Evolutionary conservation across 2,888 invertebrate genomes (phyloP).

Genomic region (Machimus atricapillus): DNA sequence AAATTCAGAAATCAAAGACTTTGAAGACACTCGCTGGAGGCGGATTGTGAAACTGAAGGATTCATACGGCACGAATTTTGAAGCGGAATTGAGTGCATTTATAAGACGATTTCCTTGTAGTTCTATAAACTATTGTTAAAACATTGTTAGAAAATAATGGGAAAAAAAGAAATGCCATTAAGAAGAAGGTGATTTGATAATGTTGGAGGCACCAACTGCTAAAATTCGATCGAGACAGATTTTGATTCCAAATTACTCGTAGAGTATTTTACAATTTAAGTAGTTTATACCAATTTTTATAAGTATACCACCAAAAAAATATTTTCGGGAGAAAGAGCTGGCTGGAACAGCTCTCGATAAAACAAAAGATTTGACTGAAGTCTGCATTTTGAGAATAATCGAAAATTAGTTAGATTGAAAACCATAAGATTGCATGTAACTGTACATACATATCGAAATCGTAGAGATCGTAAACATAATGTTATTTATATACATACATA

Average conservation of each 20-base stretch:
- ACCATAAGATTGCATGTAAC: neutral
- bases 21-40: neutral
- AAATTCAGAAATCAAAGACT: neutral
- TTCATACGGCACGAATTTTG: neutral
- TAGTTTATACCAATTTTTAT: neutral
- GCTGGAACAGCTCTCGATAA: neutral
- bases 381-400: neutral
- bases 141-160: neutral
- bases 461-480: neutral
- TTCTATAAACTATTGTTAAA: neutral
- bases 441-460: constrained; percentile 13
- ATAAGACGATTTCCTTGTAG: neutral
- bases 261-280: neutral
- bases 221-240: neutral
- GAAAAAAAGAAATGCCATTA: neutral
- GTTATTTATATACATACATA: neutral
- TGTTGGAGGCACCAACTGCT: neutral
- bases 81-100: neutral
- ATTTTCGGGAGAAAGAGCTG: neutral
- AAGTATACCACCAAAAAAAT: neutral
- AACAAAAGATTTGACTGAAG: neutral
- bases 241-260: neutral
- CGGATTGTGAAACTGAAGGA: neutral
- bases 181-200: neutral
- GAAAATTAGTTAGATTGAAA: neutral